Conservation (phyloP, 2,113 vertebrate species). For the Percina caprodes region DNA sequence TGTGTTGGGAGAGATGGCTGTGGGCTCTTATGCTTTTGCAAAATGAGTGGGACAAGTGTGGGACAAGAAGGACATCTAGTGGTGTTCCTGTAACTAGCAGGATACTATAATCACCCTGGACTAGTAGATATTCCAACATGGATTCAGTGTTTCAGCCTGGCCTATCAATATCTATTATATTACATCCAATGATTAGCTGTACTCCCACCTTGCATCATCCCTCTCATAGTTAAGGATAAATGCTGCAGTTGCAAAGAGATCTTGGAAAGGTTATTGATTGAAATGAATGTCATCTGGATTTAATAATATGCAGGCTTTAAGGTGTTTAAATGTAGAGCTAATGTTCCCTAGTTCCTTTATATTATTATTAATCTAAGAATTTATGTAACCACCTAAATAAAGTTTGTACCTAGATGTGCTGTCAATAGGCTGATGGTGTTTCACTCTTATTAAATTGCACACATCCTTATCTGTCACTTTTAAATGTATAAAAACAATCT, state of each 20-base stretch:
- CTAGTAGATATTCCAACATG: too few relatives aligned
- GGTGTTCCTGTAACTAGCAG: constrained; percentile 4
- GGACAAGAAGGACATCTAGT: constrained; percentile 61
- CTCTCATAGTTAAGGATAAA: background rate
- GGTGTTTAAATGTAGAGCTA: too few relatives aligned
- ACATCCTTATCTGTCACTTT: background rate
- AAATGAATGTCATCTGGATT: background rate
- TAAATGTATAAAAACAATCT: background rate
- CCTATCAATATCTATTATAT: background rate
- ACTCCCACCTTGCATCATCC: background rate
- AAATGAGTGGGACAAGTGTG: constrained; percentile 17
- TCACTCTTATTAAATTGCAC: background rate
- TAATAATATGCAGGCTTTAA: background rate
- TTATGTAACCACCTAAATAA: background rate
- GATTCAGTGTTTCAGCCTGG: background rate
- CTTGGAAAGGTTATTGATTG: background rate
- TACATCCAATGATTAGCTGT: background rate
- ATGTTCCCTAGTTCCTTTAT: background rate
- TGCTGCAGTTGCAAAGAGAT: background rate
- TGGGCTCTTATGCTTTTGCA: background rate
- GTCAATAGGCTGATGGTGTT: background rate
- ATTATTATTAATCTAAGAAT: background rate
- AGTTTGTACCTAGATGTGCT: background rate
- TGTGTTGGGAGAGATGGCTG: background rate
- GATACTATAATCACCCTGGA: background rate